Conservation (phyloP, 2,113 vertebrate species). For the Ammodytes marinus region DNA sequence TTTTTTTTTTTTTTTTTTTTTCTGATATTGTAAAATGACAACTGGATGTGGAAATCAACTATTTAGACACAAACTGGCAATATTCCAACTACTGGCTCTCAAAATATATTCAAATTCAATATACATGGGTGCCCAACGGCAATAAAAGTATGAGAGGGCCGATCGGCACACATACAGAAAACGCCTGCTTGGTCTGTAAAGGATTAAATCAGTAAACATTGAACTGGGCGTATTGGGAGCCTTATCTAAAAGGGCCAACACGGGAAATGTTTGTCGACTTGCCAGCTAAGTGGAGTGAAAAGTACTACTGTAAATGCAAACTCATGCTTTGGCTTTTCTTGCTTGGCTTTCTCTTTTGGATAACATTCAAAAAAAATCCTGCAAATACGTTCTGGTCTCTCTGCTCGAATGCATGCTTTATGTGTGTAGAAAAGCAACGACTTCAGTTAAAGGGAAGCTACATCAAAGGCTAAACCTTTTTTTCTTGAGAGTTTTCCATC, state of each 20-base stretch:
- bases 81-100: slow-evolving; percentile 52
- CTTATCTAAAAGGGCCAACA: slow-evolving; percentile 56
- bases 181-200: slow-evolving; percentile 49
- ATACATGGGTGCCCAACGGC: slow-evolving; percentile 74
- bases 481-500: slow-evolving; percentile 25
- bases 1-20: slow-evolving; percentile 1
- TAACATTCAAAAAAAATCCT: slow-evolving; percentile 70
- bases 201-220: slow-evolving; percentile 71
- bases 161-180: slow-evolving; percentile 39
- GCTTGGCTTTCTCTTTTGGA: slow-evolving; percentile 68
- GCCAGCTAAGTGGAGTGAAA: slow-evolving; percentile 57
- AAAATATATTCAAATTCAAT: slow-evolving; percentile 77
- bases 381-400: slow-evolving; percentile 38
- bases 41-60: slow-evolving; percentile 67
- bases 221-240: slow-evolving; percentile 42
- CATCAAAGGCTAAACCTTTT: slow-evolving; percentile 73
- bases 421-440: slow-evolving; percentile 60
- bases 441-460: slow-evolving; percentile 79
- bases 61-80: slow-evolving; percentile 70
- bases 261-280: slow-evolving; percentile 45
- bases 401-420: slow-evolving; percentile 68
- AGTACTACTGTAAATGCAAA: slow-evolving; percentile 75
- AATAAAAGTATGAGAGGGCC: slow-evolving; percentile 28
- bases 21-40: slow-evolving; percentile 58
- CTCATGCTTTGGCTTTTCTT: slow-evolving; percentile 83